A percentile compares a stretch with the other conserved stretches of the same genome.
phyloP scores from a whole-genome alignment of 2,113 vertebrate species.

The Epinephelus lanceolatus region DNA sequence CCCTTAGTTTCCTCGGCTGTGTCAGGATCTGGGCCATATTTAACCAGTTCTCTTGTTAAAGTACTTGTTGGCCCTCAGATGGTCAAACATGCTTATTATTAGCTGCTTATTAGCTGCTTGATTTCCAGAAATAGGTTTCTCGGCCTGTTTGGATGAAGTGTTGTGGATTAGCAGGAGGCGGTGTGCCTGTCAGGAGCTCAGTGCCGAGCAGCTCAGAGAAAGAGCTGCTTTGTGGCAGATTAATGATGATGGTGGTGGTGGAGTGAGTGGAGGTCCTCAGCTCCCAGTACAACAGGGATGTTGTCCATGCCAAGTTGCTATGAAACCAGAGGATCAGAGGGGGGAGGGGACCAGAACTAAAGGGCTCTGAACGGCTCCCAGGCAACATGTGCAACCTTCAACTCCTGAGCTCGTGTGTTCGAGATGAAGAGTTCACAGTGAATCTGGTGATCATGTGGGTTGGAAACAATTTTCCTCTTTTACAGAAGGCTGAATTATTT shows the following conservation, averaged over 20 bases:
- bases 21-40: too few species aligned
- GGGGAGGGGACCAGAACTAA: neutral
- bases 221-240: constrained; percentile 66
- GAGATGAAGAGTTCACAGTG: too few species aligned
- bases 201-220: constrained; percentile 12
- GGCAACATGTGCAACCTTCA: neutral
- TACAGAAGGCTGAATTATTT: neutral
- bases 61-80: neutral
- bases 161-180: neutral
- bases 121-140: neutral
- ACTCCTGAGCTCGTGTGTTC: neutral
- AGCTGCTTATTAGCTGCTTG: neutral
- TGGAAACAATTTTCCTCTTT: neutral
- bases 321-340: neutral
- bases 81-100: neutral
- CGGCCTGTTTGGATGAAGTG: neutral
- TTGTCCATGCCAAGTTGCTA: constrained; percentile 56
- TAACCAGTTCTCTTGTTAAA: too few species aligned
- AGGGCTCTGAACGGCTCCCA: neutral
- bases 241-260: constrained; percentile 14
- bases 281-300: constrained; percentile 38
- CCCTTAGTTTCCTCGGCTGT: too few species aligned
- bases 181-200: neutral
- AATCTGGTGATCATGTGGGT: too few species aligned
- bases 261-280: constrained; percentile 8